These are phyloP conservation scores for Hozukius guyotensis DNA, from an alignment of 2,797 vertebrate species.

Conservation along the genomic window DNA sequence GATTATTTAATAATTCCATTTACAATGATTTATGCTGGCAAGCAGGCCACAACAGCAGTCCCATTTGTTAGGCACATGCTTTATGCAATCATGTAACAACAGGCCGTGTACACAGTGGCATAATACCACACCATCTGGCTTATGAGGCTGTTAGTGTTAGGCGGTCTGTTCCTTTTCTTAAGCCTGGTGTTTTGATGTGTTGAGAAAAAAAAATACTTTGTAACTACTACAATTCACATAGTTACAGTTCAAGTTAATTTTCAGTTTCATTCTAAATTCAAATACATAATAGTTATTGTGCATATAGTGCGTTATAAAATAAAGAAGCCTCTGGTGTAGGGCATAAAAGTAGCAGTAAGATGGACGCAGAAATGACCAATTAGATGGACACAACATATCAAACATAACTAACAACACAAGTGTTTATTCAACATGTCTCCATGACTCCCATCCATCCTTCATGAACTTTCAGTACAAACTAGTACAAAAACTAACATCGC, in stretches of 20 bases:
- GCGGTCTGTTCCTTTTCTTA: conserved; percentile 62
- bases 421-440: no score
- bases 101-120: conserved; percentile 64
- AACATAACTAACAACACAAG: no score
- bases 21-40: conserved; percentile 67
- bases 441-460: no score
- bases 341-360: no score
- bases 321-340: neutral
- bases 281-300: neutral
- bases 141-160: conserved; percentile 57
- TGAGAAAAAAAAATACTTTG: conserved; percentile 8
- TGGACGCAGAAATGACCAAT: no score
- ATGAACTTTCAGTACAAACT: no score
- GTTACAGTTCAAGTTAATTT: neutral
- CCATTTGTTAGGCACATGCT: conserved; percentile 78
- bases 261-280: neutral
- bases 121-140: conserved; percentile 81
- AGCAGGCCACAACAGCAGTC: conserved; percentile 65
- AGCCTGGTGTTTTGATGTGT: conserved; percentile 37
- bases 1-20: conserved; percentile 73
- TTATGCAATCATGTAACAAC: conserved; percentile 75
- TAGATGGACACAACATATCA: no score
- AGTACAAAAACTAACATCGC: no score
- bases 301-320: neutral
- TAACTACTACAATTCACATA: neutral